Base-by-base conservation (phyloP, 2,888 invertebrate genomes). In the Ochlodes sylvanus region DNA sequence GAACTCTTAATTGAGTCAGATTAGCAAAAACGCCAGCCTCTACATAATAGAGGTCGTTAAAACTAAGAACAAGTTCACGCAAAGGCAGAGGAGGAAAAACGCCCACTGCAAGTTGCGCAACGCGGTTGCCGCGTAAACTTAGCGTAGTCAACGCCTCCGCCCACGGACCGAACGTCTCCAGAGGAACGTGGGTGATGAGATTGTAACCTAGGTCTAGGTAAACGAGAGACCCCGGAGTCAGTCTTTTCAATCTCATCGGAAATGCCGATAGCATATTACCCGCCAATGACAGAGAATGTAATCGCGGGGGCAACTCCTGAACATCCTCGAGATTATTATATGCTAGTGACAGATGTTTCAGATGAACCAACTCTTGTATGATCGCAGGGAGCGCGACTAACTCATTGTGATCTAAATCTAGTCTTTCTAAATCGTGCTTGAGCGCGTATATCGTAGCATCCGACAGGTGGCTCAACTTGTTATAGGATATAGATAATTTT, bases 161-260 rank as follows among this genome's bases (percentile, higher is more conserved):
- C 97, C 97, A 97, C 14, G 94, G 91, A 0, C 93, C 89, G 77
- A 98, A 97, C 73, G 95, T 95, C 6, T 95, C 95, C 38, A 94
- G 94, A 19, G 94, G 92, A 58, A 97, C 93, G 63, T 95, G 94
- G 7, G 94, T 90, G 56, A 98, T 96, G 72, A 95, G 95, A 81
- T 98, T 98, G 84, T 97, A 97, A 2, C 97, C 96, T 65, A 97
- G 93, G 81, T 98, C 98, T 56, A 98, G 94, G 80, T 97, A 96
- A 5, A 70, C 69, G 3, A 89, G 74, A 0, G 96, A 91, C 7
- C 96, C 89, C 73, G 95, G 95, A 2, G 94, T 94, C 77, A 97
- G 69, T 94, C 75, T 94, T 89, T 63, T 88, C 21, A 98, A 94
- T 1, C 94, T 92, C 0, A 91, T 86, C 0, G 98, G 97, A 14